These are phyloP conservation scores for Eucidaris tribuloides DNA, from an alignment of 35 echinoderm and acorn worm genomes.

Conservation along the genomic window DNA sequence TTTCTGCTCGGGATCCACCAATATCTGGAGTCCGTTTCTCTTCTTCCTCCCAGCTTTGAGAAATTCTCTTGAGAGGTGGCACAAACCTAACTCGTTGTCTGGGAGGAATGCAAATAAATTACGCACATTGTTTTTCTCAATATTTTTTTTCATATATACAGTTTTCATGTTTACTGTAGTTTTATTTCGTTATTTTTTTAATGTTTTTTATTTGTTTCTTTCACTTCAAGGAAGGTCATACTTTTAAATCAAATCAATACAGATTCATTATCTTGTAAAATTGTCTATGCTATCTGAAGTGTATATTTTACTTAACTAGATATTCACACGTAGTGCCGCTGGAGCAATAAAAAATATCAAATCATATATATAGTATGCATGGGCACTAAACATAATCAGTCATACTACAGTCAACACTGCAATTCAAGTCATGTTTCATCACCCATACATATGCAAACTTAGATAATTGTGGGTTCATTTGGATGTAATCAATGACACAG, in stretches of 20 bases:
- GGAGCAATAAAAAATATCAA: too few relatives aligned
- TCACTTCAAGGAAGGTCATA: background rate
- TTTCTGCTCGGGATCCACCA: background rate
- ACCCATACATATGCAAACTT: too few relatives aligned
- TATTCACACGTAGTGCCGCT: too few relatives aligned
- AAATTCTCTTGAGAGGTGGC: background rate
- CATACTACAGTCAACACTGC: too few relatives aligned
- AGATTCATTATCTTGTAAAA: background rate
- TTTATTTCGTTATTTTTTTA: background rate
- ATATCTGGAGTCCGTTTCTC: background rate
- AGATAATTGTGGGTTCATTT: too few relatives aligned
- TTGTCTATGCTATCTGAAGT: too few relatives aligned
- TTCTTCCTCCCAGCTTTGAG: background rate
- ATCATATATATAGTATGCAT: too few relatives aligned
- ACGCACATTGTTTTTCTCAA: background rate
- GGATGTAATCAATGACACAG: too few relatives aligned
- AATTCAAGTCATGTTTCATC: too few relatives aligned
- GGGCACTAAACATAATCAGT: too few relatives aligned
- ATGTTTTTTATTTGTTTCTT: background rate
- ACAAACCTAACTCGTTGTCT: constrained; percentile 17
- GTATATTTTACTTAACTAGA: too few relatives aligned
- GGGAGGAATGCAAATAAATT: background rate
- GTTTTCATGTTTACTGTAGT: background rate
- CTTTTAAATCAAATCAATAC: background rate
- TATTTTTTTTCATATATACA: background rate